Conservation (phyloP, 2,888 invertebrate genomes). For the Lissonota sp. region DNA sequence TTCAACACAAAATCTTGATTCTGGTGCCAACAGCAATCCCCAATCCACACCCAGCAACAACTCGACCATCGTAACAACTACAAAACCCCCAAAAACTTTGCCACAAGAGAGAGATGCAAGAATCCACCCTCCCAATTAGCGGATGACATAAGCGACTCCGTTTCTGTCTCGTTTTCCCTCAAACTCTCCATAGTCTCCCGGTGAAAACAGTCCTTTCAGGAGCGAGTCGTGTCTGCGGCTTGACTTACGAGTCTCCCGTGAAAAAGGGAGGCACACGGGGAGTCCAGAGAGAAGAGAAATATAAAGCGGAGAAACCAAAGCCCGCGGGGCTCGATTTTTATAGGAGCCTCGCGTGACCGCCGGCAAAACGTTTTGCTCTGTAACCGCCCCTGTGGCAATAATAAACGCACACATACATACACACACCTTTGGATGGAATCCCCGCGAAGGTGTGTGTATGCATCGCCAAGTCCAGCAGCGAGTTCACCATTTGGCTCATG, state of each 20-base stretch:
- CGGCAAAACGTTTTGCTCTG: slow-evolving; percentile 79
- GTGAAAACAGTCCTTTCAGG: background rate
- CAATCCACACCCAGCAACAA: too few relatives aligned
- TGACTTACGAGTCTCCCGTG: slow-evolving; percentile 20
- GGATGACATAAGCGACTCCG: too few relatives aligned
- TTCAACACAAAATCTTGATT: too few relatives aligned
- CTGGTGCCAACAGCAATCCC: too few relatives aligned
- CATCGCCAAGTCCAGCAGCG: slow-evolving; percentile 12
- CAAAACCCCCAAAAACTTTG: too few relatives aligned
- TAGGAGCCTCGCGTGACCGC: slow-evolving; percentile 80
- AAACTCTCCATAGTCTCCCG: slow-evolving; percentile 2
- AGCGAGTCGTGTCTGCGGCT: slow-evolving; percentile 7
- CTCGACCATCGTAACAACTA: too few relatives aligned
- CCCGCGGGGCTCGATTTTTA: slow-evolving; percentile 75
- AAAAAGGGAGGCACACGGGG: slow-evolving; percentile 16
- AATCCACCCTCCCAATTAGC: too few relatives aligned
- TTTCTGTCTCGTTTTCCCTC: background rate
- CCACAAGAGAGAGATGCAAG: too few relatives aligned
- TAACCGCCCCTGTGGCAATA: slow-evolving; percentile 65
- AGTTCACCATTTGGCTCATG: slow-evolving; percentile 28
- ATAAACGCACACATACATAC: background rate
- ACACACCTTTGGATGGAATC: too few relatives aligned
- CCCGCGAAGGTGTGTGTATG: too few relatives aligned
- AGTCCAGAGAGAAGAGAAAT: slow-evolving; percentile 17
- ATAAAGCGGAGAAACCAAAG: slow-evolving; percentile 47